Conservation (phyloP, 2,888 invertebrate genomes). For the Temnothorax ravouxi region DNA sequence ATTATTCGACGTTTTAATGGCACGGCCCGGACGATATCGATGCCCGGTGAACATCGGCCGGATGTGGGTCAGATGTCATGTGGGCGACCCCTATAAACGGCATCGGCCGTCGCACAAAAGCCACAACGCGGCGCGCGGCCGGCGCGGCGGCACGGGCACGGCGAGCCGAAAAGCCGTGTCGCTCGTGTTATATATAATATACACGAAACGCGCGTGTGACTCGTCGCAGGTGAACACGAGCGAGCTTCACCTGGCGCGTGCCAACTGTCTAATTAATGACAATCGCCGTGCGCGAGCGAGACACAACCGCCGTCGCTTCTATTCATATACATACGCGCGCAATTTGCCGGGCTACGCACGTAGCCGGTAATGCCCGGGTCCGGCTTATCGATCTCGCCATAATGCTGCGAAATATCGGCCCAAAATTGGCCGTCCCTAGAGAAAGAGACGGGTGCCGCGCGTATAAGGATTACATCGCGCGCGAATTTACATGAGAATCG, state of each 20-base stretch:
- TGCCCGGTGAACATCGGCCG: constrained; percentile 70
- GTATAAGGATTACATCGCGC: constrained; percentile 35
- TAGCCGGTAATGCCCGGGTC: constrained; percentile 32
- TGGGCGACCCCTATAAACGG: constrained; percentile 75
- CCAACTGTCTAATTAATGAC: constrained; percentile 83
- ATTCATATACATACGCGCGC: constrained; percentile 35
- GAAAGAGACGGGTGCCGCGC: constrained; percentile 9
- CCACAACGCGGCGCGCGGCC: constrained; percentile 44
- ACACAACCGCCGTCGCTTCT: constrained; percentile 4
- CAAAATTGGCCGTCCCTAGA: constrained; percentile 21
- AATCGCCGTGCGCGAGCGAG: constrained; percentile 66
- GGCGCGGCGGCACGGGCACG: neutral
- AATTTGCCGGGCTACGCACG: constrained; percentile 44
- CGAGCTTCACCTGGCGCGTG: constrained; percentile 78
- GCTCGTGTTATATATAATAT: constrained; percentile 33
- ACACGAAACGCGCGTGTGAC: constrained; percentile 39
- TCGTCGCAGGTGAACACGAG: constrained; percentile 77
- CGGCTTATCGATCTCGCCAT: constrained; percentile 40
- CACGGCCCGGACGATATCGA: constrained; percentile 61
- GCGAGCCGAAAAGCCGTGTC: constrained; percentile 38
- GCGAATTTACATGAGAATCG: constrained; percentile 44
- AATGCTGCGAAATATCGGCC: constrained; percentile 41
- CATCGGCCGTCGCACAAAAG: constrained; percentile 45
- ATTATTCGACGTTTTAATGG: constrained; percentile 66
- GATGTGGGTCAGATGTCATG: constrained; percentile 82